Conservation (phyloP, 2,797 vertebrate genomes). For the Lepidocolaptes lacrymiger region DNA sequence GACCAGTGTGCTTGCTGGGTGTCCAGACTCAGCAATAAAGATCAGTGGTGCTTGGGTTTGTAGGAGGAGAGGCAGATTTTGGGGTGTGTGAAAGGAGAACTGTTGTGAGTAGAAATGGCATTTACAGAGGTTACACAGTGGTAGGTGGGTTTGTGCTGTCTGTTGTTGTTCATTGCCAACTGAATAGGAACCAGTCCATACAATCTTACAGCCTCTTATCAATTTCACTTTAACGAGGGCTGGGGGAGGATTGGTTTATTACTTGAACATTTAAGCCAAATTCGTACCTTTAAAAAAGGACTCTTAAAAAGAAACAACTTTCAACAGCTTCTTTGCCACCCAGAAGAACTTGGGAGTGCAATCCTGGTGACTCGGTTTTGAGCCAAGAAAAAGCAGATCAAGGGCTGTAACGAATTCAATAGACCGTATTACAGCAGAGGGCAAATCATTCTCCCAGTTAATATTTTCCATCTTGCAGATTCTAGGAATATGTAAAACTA, state of each 20-base stretch:
- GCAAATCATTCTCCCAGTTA: neutral
- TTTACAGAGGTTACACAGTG: neutral
- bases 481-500: constrained; percentile 32
- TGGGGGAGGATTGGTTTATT: neutral
- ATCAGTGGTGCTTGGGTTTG: rapidly evolving
- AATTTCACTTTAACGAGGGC: neutral
- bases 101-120: neutral
- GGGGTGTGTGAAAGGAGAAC: neutral
- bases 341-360: neutral
- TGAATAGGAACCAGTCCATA: neutral
- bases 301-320: neutral
- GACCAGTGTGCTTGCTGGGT: rapidly evolving
- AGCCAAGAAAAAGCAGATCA: constrained; percentile 35
- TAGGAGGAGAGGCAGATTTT: neutral
- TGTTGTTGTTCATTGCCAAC: neutral
- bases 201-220: neutral
- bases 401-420: neutral
- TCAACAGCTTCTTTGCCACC: constrained; percentile 1
- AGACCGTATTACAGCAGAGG: neutral
- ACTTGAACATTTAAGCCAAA: neutral
- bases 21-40: rapidly evolving
- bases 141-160: neutral
- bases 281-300: neutral
- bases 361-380: neutral
- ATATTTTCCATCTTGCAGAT: constrained; percentile 35